Percentiles rank a stretch among this genome's conserved stretches.
Conservation (phyloP, 2,113 vertebrate species). For the Bagarius yarrelli region DNA sequence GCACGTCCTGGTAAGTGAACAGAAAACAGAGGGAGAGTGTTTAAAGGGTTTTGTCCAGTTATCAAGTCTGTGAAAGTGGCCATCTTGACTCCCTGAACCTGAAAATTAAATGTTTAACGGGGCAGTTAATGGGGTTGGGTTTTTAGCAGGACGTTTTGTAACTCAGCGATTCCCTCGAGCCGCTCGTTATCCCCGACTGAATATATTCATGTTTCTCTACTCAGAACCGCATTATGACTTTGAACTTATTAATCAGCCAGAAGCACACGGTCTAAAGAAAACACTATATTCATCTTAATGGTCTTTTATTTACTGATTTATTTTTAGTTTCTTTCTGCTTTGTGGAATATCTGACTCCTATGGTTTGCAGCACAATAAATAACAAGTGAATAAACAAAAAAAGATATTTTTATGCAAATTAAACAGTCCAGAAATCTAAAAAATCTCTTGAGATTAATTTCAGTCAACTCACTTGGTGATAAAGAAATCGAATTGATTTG, state of each 20-base stretch:
- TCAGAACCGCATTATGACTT: not conserved
- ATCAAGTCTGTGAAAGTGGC: constrained; percentile 48
- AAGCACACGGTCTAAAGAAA: not conserved
- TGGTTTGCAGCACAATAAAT: constrained; percentile 30
- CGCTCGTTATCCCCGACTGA: constrained; percentile 4
- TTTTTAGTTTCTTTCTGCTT: constrained; percentile 44
- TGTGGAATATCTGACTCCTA: constrained; percentile 45
- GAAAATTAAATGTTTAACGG: constrained; percentile 67
- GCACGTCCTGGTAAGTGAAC: not conserved
- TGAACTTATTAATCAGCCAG: constrained; percentile 1
- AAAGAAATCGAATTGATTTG: too few relatives aligned
- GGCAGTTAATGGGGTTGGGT: constrained; percentile 60
- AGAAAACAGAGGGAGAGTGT: not conserved
- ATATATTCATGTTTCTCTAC: not conserved
- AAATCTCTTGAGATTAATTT: too few relatives aligned
- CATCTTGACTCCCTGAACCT: constrained; percentile 61
- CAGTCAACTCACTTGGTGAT: too few relatives aligned
- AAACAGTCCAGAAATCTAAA: too few relatives aligned
- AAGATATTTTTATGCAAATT: not conserved
- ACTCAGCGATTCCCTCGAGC: constrained; percentile 49
- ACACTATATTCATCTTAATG: not conserved
- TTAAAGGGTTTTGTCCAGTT: constrained; percentile 12
- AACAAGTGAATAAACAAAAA: not conserved
- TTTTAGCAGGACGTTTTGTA: constrained; percentile 56
- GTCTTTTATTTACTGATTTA: constrained; percentile 47